Evolutionary conservation across 2,797 vertebrate species (phyloP).

Genomic region (Pelobates cultripes): DNA sequence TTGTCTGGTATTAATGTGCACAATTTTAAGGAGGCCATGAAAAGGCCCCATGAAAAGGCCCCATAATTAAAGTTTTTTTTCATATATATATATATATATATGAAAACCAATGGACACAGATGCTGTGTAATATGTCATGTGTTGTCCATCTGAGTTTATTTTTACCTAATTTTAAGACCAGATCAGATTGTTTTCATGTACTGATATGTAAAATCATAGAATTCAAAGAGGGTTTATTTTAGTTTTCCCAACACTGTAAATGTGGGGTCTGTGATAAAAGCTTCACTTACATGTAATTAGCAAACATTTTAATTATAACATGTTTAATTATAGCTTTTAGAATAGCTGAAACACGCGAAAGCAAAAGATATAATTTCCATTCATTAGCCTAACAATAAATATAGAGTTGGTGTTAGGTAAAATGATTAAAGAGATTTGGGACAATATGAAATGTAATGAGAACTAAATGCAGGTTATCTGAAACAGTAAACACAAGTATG

Average conservation of each 20-base stretch:
- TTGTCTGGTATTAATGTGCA: no score
- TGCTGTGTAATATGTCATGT: no score
- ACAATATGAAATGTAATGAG: slow-evolving; percentile 4
- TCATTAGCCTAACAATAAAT: slow-evolving; percentile 19
- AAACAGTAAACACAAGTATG: not conserved
- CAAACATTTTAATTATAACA: slow-evolving; percentile 9
- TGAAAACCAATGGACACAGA: no score
- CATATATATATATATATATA: no score
- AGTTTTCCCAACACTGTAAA: not conserved
- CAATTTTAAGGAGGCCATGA: no score
- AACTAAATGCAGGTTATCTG: slow-evolving; percentile 6
- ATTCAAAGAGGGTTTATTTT: no score
- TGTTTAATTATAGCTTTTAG: slow-evolving; percentile 26
- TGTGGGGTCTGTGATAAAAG: not conserved
- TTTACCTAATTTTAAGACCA: no score
- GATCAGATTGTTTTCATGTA: no score
- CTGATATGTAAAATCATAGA: no score
- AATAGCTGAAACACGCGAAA: slow-evolving; percentile 11
- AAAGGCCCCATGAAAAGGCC: no score
- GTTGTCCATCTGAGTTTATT: no score
- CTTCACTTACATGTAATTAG: not conserved
- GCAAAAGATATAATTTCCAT: slow-evolving; percentile 23
- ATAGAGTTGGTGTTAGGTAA: slow-evolving; percentile 20
- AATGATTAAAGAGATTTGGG: slow-evolving; percentile 8
- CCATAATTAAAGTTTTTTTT: no score